Conservation (phyloP, 1,140 invertebrate species). For the Macrotrachela quadricornifera region DNA sequence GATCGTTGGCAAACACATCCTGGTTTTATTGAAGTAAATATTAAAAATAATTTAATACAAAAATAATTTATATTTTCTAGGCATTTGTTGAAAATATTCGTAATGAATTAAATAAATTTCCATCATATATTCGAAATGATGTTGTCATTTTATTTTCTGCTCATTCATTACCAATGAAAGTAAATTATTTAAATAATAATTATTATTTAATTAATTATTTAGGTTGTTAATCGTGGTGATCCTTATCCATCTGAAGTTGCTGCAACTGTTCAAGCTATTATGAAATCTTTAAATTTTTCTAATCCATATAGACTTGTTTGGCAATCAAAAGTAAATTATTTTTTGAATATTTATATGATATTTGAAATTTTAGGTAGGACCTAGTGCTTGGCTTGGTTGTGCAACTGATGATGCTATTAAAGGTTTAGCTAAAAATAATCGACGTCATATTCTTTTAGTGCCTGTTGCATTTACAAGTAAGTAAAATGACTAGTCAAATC, state of each 20-base stretch:
- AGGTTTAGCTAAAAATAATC: constrained; percentile 57
- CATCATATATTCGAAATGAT: constrained; percentile 46
- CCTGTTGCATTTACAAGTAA: constrained; percentile 80
- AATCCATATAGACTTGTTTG: constrained; percentile 76
- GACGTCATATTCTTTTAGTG: constrained; percentile 67
- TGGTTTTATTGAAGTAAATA: constrained; percentile 37
- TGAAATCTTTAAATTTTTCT: constrained; percentile 51
- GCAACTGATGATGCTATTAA: constrained; percentile 79
- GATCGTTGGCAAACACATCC: constrained; percentile 77
- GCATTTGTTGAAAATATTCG: constrained; percentile 62
- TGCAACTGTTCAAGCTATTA: constrained; percentile 65
- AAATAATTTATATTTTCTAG: constrained; percentile 29
- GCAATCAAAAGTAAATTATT: constrained; percentile 56
- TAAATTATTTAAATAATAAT: constrained; percentile 19
- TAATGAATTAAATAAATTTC: constrained; percentile 55
- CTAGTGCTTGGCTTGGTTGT: constrained; percentile 70
- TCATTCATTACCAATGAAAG: constrained; percentile 75
- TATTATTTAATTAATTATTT: constrained; percentile 13
- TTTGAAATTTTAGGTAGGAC: constrained; percentile 45
- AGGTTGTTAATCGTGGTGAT: constrained; percentile 75
- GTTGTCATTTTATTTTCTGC: constrained; percentile 81
- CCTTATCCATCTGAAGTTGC: constrained; percentile 79
- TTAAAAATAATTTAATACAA: constrained; percentile 8
- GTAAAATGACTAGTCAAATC: too few species aligned
- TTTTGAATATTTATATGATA: not conserved